phyloP scores from a whole-genome alignment of 2,797 vertebrate species.

The Adelosebastes latens region DNA sequence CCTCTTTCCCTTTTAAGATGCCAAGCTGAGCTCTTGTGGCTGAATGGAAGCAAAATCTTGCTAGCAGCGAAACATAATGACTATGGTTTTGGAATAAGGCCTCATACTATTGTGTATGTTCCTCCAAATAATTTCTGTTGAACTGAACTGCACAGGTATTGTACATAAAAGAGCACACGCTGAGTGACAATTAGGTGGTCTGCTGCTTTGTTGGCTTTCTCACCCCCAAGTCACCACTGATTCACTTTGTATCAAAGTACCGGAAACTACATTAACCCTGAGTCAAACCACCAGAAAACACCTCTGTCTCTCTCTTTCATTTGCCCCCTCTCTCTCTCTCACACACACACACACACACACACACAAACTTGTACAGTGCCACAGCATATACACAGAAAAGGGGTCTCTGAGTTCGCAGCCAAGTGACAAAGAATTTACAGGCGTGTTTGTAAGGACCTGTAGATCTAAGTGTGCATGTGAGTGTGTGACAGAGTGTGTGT shows the following conservation, averaged over 20 bases:
- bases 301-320: conserved; percentile 48
- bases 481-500: conserved; percentile 46
- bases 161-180: conserved; percentile 25
- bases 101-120: not conserved
- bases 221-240: conserved; percentile 72
- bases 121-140: not conserved
- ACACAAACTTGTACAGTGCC: conserved; percentile 33
- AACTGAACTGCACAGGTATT: conserved; percentile 11
- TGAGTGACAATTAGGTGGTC: conserved; percentile 62
- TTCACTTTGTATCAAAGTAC: conserved; percentile 80
- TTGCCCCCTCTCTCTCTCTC: not conserved
- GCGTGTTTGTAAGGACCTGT: conserved; percentile 67
- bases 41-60: not conserved
- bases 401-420: conserved; percentile 71
- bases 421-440: conserved; percentile 84
- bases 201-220: conserved; percentile 58
- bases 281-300: conserved; percentile 70
- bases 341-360: not conserved
- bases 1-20: not conserved
- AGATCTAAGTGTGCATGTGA: conserved; percentile 48
- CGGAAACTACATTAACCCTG: conserved; percentile 73
- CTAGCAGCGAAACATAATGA: too few relatives aligned
- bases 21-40: not conserved
- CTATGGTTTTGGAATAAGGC: not conserved
- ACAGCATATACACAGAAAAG: conserved; percentile 54